phyloP scores from a whole-genome alignment of 2,888 invertebrate genomes.

The Pasiphila rectangulata region DNA sequence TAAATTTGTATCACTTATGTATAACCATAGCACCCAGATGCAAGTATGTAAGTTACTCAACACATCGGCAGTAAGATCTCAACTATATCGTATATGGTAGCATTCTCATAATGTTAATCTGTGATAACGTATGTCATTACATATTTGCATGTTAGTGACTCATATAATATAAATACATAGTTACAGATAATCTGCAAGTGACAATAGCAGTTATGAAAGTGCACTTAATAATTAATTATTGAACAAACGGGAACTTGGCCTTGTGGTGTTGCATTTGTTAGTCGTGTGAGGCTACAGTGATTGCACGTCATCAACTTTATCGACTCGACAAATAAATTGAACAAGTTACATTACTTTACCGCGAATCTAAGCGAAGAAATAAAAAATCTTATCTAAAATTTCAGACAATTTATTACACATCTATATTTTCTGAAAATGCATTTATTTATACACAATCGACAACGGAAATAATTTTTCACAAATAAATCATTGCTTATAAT shows the following conservation, averaged over 20 bases:
- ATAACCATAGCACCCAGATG: constrained; percentile 81
- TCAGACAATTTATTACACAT: constrained; percentile 77
- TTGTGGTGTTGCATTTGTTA: constrained; percentile 79
- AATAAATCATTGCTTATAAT: constrained; percentile 59
- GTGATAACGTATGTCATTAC: constrained; percentile 74
- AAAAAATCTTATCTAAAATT: constrained; percentile 68
- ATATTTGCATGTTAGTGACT: constrained; percentile 82
- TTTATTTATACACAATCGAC: constrained; percentile 75
- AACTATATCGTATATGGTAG: constrained; percentile 60
- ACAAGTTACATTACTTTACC: constrained; percentile 36
- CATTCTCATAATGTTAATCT: constrained; percentile 75
- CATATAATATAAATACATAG: constrained; percentile 80
- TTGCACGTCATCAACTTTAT: constrained; percentile 80
- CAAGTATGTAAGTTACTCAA: constrained; percentile 78
- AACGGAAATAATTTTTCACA: constrained; percentile 74
- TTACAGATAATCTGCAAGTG: constrained; percentile 78
- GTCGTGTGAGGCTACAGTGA: constrained; percentile 77
- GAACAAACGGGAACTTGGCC: constrained; percentile 79
- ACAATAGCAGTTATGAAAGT: constrained; percentile 79
- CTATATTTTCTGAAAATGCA: constrained; percentile 77
- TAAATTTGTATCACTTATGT: constrained; percentile 74
- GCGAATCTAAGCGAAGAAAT: constrained; percentile 56
- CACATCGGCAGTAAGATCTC: constrained; percentile 57
- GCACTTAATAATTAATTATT: constrained; percentile 73
- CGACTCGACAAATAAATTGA: constrained; percentile 41